Evolutionary conservation across 2,888 invertebrate species (phyloP).

Genomic region (Chironomus riparius): DNA sequence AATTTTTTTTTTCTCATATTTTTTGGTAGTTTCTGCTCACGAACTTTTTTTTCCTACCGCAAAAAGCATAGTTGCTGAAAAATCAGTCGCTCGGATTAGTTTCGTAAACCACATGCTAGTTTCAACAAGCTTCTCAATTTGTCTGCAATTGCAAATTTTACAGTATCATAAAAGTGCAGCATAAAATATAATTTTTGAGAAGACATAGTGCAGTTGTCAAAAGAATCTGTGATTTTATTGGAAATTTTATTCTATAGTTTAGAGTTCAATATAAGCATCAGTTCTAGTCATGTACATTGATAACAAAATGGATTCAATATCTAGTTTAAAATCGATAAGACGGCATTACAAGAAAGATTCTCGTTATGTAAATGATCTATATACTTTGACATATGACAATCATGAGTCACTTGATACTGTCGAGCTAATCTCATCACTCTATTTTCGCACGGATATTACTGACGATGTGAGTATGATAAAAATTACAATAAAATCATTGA

Average conservation of each 20-base stretch:
- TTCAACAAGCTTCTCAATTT: neutral
- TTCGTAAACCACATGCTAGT: slow-evolving; percentile 7
- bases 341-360: slow-evolving; percentile 83
- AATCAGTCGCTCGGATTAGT: slow-evolving; percentile 9
- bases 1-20: neutral
- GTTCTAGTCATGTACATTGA: slow-evolving; percentile 25
- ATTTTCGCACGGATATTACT: slow-evolving; percentile 20
- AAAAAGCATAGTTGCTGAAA: neutral
- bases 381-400: slow-evolving; percentile 76
- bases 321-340: slow-evolving; percentile 49
- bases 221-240: neutral
- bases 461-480: slow-evolving; percentile 15
- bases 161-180: neutral
- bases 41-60: neutral
- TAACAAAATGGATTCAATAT: slow-evolving; percentile 39
- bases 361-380: slow-evolving; percentile 70
- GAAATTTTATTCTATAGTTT: neutral
- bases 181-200: too few relatives aligned
- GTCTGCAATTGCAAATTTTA: neutral
- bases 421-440: slow-evolving; percentile 42
- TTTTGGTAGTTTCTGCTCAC: neutral
- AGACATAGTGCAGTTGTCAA: too few relatives aligned
- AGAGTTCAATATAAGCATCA: neutral
- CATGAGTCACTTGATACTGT: slow-evolving; percentile 67
- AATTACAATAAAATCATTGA: neutral